Evolutionary conservation across 2,888 invertebrate species (phyloP), one percentile per base, ranked within the genome.

Genomic region (Agrotis puta): DNA sequence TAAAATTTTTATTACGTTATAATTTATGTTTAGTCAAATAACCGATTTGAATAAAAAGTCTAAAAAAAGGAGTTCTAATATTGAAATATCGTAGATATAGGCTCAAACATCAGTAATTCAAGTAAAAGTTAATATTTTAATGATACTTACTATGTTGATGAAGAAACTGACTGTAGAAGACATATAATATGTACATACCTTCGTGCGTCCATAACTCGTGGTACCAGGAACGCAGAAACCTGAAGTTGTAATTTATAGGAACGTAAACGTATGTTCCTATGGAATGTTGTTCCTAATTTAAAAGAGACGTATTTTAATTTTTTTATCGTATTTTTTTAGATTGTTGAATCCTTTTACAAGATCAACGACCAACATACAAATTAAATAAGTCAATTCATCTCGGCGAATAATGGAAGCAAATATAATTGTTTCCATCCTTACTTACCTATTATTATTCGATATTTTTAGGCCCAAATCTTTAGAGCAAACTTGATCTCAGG

Each of bases 281-380:
- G 83, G 83, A 80, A 79, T 80, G 50, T 73, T 65, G 68, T 79
- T 79, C 81, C 80, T 79, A 79, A 68, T 68, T 50, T 43, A 4
- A 62, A 47, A 33, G 24, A 13, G 0, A 58, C 18, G 43, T 56
- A 61, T 43, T 43, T n/a, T 39, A 24, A 27, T n/a, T 43, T 1
- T 43, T 1, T 20, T 13, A 50, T 48, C n/a, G 16, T 47, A 22
- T 58, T 53, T 73, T 79, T 74, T 33, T 51, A 48, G 27, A 79
- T 74, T 73, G 0, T 70, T 57, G 50, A 33, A 62, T 77, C 70
- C 56, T 47, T 61, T 62, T 77, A 77, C 77, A 77, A 62, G n/a
- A 62, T 58, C 48, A 58, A 27, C 54, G 24, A 43, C 70, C 20
- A 50, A 33, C 24, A 59, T 50, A 27, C 7, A 62, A 70, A 77